Evolutionary conservation across 2,113 vertebrate genomes (phyloP).

Genomic region (Antechinus stuartii): DNA sequence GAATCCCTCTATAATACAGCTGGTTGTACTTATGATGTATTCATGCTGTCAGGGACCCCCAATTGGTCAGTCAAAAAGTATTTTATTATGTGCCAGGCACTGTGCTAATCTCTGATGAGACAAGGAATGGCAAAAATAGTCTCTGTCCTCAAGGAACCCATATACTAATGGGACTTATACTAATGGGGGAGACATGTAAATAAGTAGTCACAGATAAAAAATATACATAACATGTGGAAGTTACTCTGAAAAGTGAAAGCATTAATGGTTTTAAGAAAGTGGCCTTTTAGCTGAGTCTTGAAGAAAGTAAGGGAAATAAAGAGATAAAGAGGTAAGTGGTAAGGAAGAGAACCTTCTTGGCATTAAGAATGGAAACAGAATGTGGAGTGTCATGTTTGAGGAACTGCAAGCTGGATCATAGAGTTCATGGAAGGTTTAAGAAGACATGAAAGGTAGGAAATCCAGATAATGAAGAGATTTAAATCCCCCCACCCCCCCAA

Average conservation of each 20-base stretch:
- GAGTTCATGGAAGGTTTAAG: background rate
- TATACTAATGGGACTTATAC: background rate
- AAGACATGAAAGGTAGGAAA: background rate
- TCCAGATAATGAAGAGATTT: background rate
- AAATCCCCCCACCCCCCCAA: background rate
- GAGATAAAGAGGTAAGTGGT: background rate
- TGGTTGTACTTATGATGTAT: background rate
- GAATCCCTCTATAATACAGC: background rate
- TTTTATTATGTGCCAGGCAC: background rate
- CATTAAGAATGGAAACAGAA: background rate
- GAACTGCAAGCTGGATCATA: background rate
- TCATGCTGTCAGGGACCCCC: background rate
- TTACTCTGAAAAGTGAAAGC: background rate
- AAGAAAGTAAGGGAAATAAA: background rate
- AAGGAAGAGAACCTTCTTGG: background rate
- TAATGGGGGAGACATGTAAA: background rate
- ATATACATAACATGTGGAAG: background rate
- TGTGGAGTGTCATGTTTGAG: background rate
- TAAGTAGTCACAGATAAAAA: background rate
- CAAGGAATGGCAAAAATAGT: background rate
- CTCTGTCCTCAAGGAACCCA: background rate
- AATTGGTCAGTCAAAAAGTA: background rate
- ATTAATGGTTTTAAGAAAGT: background rate
- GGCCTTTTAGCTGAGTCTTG: background rate
- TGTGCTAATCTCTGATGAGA: background rate